Percentiles rank a stretch among this genome's conserved stretches.
phyloP scores from a whole-genome alignment of 2,797 vertebrate species.

The Okamejei kenojei region DNA sequence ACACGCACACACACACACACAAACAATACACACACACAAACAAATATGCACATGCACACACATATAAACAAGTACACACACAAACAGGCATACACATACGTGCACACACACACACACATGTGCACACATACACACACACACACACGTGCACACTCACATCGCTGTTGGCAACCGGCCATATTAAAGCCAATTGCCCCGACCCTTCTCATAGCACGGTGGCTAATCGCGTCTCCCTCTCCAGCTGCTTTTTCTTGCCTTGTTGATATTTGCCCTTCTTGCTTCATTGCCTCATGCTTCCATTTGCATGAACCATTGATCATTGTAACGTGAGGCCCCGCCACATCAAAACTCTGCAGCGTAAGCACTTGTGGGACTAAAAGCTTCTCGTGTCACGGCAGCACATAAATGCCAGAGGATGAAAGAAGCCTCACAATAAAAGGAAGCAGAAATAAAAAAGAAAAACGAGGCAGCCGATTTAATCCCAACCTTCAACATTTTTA shows the following conservation, averaged over 20 bases:
- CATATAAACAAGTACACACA: too few species aligned
- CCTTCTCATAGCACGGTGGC: too few species aligned
- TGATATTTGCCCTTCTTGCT: not conserved
- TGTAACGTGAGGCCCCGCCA: not conserved
- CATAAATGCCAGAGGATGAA: not conserved
- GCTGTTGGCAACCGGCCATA: too few species aligned
- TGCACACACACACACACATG: too few species aligned
- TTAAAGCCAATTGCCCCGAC: not conserved
- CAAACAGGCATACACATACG: too few species aligned
- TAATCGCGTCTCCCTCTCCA: not conserved
- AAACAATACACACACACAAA: too few species aligned
- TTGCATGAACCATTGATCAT: not conserved
- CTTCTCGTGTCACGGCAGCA: not conserved
- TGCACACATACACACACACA: too few species aligned
- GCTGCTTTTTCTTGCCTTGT: not conserved
- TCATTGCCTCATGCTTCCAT: not conserved
- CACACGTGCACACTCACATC: too few species aligned
- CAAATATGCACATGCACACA: too few species aligned
- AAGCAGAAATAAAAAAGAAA: not conserved
- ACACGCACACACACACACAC: too few species aligned
- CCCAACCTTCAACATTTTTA: too few species aligned
- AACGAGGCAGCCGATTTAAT: not conserved
- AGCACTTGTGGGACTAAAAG: not conserved
- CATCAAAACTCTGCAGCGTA: not conserved
- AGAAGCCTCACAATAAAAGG: not conserved